Evolutionary conservation across 2,797 vertebrate species (phyloP), one percentile per base, ranked within the genome.

Genomic region (Darevskia mixta): DNA sequence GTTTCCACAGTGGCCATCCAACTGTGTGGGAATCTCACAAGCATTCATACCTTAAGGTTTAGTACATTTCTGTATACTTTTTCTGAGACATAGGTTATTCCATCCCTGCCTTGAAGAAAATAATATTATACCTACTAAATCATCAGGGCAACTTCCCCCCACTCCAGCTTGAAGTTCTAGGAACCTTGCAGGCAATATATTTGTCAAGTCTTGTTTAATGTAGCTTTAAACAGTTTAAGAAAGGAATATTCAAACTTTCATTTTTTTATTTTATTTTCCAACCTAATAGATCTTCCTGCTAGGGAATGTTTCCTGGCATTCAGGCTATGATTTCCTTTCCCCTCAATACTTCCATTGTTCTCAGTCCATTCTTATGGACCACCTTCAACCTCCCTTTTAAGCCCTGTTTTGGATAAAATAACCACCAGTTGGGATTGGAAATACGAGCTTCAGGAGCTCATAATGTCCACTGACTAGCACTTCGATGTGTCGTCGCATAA

Each of bases 221-320:
- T 0, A 27, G 61, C 55, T 94, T 90, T 61, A 88, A 88, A 64
- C 29, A 1, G 29, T 3, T 0, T 45, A 82, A 91, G 20, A 3
- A 87, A 86, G 67, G 82, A 27, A 8, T 87, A 77, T 86, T 85
- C 2, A n/a, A 4, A 25, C 90, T 55, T 1, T 55, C 49, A 49
- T 49, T 10, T 49, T 49, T 90, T 85, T 29, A 29, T 61, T 89
- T 84, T 23, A 38, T 71, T 91, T 45, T 49, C 4, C 81, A 85
- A 2, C 58, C 0, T 4, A 61, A 80, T 66, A 64, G 69, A 64
- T 45, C 29, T 45, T 11, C 58, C 84, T 83, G 80, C 79, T 83
- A 43, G 69, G 3, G 2, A 87, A 72, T 79, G 8, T 0, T 80
- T 92, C 7, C 23, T 88, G 43, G 11, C 23, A 79, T 41, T 86